Evolutionary conservation across 2,888 invertebrate genomes (phyloP).

Genomic region (Halocaridina rubra): DNA sequence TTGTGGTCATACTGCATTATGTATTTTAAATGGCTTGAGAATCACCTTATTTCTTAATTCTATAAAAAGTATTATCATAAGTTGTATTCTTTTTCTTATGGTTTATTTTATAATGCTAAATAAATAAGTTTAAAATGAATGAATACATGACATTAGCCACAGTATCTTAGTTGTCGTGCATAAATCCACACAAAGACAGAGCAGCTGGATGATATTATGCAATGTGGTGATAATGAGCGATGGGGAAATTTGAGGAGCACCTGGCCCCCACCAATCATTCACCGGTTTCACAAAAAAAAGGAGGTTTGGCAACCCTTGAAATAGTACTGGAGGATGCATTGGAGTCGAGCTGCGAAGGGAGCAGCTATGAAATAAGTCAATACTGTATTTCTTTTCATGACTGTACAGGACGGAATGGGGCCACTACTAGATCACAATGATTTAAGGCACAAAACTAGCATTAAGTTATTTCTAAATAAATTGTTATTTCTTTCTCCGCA

Average conservation of each 20-base stretch:
- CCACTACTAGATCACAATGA: not conserved
- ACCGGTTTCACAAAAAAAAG: not conserved
- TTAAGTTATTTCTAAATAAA: not conserved
- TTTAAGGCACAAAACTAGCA: not conserved
- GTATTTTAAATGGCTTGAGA: too few relatives aligned
- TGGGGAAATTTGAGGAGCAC: not conserved
- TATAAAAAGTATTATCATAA: too few relatives aligned
- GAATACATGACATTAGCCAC: too few relatives aligned
- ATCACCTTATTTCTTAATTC: too few relatives aligned
- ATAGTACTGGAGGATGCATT: too few relatives aligned
- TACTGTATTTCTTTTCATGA: not conserved
- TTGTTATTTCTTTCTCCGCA: slow-evolving; percentile 51
- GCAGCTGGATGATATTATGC: not conserved
- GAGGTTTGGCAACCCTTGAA: not conserved
- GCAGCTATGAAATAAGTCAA: not conserved
- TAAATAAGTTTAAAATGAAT: too few relatives aligned
- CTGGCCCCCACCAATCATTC: not conserved
- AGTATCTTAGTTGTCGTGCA: too few relatives aligned
- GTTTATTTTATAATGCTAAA: too few relatives aligned
- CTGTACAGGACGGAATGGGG: not conserved
- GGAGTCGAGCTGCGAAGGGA: too few relatives aligned
- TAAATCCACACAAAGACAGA: not conserved
- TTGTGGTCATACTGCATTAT: too few relatives aligned
- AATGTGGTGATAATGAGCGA: not conserved
- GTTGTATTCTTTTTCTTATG: too few relatives aligned